Evolutionary conservation across 1,140 invertebrate genomes (phyloP), one percentile per base, ranked within the genome.

Genomic region (Berghia stephanieae): DNA sequence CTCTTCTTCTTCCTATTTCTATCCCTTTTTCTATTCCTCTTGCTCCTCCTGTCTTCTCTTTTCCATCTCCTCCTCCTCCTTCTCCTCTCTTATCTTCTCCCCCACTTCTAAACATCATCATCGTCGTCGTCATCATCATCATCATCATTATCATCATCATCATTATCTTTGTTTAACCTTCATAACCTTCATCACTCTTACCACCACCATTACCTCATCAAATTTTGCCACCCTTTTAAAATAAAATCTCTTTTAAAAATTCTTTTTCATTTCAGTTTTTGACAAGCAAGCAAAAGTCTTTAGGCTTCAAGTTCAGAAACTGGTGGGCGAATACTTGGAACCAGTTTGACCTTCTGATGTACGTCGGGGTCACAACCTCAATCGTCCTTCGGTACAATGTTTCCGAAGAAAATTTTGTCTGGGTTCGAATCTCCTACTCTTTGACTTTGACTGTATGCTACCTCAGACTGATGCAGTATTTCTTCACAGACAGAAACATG

Each of bases 261-360:
- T 5, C 43, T 74, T 21, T 69, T 80, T 6, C 55, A 38, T 75
- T 79, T 46, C 79, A 87, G 86, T 43, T 86, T 31, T 69, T 85
- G 8, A 77, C 82, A 18, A 75, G 78, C 34, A 84, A 87, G 42
- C 82, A 83, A 46, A 68, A 78, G 2, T 87, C 84, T 2, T 1
- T 87, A 21, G 55, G 38, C 57, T 85, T 85, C 69, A 88, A 88
- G 72, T 42, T 88, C 6, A 55, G 74, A 3, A 83, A 79, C 77
- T 88, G 87, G 86, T 86, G 82, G 72, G 60, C 57, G 3, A 84
- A 81, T 55, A 67, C 83, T 8, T 89, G 88, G 88, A 89, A 89
- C 73, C 75, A 78, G 27, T 86, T 88, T 83, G 88, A 89, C 69
- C 77, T 86, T 43, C 10, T 83, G 21, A 83, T 88, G 80, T 88